Percentiles rank a stretch among this genome's conserved stretches.
These are phyloP conservation scores for Lysandra coridon DNA, from an alignment of 2,888 invertebrate genomes.

Conservation along the genomic window DNA sequence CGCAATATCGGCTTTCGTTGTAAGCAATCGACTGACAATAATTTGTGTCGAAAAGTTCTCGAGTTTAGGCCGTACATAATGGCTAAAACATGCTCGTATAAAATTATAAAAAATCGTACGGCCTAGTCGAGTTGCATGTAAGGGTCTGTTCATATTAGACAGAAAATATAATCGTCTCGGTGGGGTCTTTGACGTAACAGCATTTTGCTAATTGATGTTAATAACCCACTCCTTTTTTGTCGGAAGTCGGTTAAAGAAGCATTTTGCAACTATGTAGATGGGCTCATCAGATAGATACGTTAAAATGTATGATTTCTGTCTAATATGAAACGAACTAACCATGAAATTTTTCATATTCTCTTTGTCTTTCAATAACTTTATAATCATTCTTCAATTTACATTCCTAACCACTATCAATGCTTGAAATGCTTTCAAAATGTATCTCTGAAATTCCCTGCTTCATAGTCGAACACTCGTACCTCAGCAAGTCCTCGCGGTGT, in stretches of 20 bases:
- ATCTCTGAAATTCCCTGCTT: background rate
- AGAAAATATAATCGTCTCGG: background rate
- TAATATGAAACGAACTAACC: background rate
- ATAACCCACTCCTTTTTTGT: background rate
- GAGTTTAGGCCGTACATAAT: background rate
- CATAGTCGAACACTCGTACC: background rate
- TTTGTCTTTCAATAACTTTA: slow-evolving; percentile 3
- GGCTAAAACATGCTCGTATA: background rate
- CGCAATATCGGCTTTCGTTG: slow-evolving; percentile 43
- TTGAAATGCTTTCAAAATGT: background rate
- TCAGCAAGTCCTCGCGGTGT: no score
- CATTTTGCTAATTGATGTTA: background rate
- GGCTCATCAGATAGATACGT: no score
- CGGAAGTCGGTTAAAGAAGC: background rate
- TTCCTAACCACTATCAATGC: background rate
- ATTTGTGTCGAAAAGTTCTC: slow-evolving; percentile 45
- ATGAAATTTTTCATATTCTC: background rate
- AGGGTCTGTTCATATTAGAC: background rate
- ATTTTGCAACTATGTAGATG: background rate
- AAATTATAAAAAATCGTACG: background rate
- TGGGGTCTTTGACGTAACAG: no score
- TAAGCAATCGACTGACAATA: slow-evolving; percentile 72
- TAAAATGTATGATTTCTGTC: background rate
- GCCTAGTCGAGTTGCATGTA: background rate
- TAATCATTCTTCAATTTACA: background rate